Base-by-base conservation (phyloP, 2,888 invertebrate genomes). In the Oscheius myriophilus region DNA sequence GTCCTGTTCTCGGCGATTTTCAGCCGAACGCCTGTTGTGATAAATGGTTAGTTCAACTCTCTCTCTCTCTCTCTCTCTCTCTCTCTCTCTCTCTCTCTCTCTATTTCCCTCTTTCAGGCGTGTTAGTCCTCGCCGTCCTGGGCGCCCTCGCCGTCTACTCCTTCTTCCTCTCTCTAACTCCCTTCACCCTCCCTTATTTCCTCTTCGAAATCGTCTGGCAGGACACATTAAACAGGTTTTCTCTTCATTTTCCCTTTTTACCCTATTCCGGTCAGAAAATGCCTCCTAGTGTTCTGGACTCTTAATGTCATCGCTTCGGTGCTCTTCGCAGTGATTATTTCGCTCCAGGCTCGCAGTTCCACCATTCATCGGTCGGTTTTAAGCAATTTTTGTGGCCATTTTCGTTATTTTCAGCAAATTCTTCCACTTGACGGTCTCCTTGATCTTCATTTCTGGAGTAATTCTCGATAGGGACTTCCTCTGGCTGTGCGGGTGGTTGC, bases 371-470 rank as follows among this genome's bases (percentile, higher is more conserved):
- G 73, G 73, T 73, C 7, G 6, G 39, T 45, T 39, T 33, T 16
- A 18, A 21, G n/a, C 42, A n/a, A 51, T 16, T 42, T 9, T 12
- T 54, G 16, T 26, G 21, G 46, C 14, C 18, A 25, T 21, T 2
- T 42, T 26, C 7, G 11, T n/a, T 12, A 42, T n/a, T 52, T 73
- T 23, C 62, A 75, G 79, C 41, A 83, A 86, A 68, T 84, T 86
- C 72, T 86, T 86, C 74, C 86, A 86, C 69, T 55, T 86, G 25
- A 86, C 84, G 12, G 79, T 83, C 14, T 79, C 82, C 0, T 65
- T 84, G 21, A 82, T 86, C 23, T 81, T 77, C 54, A 63, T 81
- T 18, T 75, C 78, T 45, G 86, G 86, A 25, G 64, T 85, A 9
- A 58, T 76, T 39, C 67, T 69, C 26, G 76, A 76, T 52, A 78